Evolutionary conservation across 2,797 vertebrate species (phyloP), one percentile per base, ranked within the genome.

Genomic region (Peromyscus aztecus): DNA sequence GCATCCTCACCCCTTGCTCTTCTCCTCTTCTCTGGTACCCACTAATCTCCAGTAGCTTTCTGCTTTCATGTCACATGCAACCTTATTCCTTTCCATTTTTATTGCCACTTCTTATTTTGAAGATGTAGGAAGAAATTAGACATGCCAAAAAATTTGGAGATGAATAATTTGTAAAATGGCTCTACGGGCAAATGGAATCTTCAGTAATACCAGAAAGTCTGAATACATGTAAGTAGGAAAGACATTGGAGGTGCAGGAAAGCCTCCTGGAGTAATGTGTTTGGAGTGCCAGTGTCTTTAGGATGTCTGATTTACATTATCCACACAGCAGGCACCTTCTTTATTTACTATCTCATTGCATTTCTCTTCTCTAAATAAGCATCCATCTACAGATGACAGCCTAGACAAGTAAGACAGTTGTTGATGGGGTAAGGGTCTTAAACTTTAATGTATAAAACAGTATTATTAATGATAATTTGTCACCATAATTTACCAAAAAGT

Each of bases 231-330:
- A 2, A 7, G 17, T 3, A 6, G 4, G 21, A 49, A 13, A 57
- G 21, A 2, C 0, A 55, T 2, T 2, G 13, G 21, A 34, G 4
- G 2, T 0, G 2, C 13, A 16, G 61, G 13, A 27, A 3, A 9
- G 31, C 7, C 49, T 57, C 52, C 46, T 65, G 29, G 6, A 46
- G 31, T 9, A 61, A 14, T 34, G 27, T 84, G 82, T 46, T 46
- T 65, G 17, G 2, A 40, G 29, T 46, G 5, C 29, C 40, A 12
- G 29, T 2, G 81, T 11, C 9, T 31, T 12, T 12, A 65, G 16
- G 40, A 7, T 55, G 1, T 67, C 31, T 67, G 65, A 17, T 19
- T 63, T 67, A 9, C 31, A 27, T 37, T 31, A 67, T 52, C 43
- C 0, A 11, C 16, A 4, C 1, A n/a, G 6, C 6, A 52, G 75